phyloP scores from a whole-genome alignment of 2,113 vertebrate species.

The Chlorodrepanis virens region DNA sequence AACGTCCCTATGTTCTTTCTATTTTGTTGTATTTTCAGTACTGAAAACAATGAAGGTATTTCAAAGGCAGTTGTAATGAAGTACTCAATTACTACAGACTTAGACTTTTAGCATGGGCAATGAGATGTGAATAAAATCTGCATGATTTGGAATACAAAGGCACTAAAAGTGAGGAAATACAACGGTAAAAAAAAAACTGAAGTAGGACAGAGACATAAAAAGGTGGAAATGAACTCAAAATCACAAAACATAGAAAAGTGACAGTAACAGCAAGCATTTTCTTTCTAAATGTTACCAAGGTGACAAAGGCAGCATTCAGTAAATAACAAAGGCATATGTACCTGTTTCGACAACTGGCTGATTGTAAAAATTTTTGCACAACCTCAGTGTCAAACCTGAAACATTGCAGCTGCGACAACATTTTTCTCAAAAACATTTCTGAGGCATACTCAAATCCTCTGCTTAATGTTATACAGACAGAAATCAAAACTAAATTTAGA shows the following conservation, averaged over 20 bases:
- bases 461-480: neutral
- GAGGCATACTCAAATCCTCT: neutral
- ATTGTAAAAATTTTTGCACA: neutral
- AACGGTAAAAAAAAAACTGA: neutral
- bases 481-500: neutral
- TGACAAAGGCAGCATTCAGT: neutral
- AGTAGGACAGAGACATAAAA: neutral
- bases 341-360: neutral
- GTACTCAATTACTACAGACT: neutral
- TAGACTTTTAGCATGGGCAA: neutral
- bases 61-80: neutral
- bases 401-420: neutral
- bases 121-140: neutral
- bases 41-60: neutral
- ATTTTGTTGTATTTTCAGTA: neutral
- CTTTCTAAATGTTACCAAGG: neutral
- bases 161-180: neutral
- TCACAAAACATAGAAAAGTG: neutral
- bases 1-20: neutral
- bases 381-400: neutral
- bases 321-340: neutral
- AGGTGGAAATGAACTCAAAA: neutral
- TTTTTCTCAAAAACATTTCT: neutral
- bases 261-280: neutral
- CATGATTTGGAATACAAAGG: neutral